These are phyloP conservation scores for Pangasius djambal DNA, from an alignment of 2,797 vertebrate genomes.

Conservation along the genomic window DNA sequence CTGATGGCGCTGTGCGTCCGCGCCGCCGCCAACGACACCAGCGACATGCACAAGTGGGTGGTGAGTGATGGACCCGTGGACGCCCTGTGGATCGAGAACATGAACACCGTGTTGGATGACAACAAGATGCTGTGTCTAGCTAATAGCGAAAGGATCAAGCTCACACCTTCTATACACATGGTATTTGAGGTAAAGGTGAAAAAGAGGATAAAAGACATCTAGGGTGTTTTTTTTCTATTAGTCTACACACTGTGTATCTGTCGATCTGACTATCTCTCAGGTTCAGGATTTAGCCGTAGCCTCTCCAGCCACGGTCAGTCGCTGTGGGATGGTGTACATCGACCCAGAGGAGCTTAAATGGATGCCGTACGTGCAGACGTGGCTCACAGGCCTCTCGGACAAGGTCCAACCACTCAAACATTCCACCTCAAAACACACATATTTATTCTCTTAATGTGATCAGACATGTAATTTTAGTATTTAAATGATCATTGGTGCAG, in stretches of 20 bases:
- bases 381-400: conserved; percentile 74
- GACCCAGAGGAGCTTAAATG: conserved; percentile 88
- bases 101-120: conserved; percentile 90
- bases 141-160: conserved; percentile 89
- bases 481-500: neutral
- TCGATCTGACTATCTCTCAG: conserved; percentile 64
- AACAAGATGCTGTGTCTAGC: conserved; percentile 93
- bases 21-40: conserved; percentile 78
- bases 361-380: conserved; percentile 87
- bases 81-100: conserved; percentile 90
- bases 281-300: conserved; percentile 87
- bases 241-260: neutral
- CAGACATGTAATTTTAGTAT: neutral
- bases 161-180: conserved; percentile 87
- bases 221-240: neutral
- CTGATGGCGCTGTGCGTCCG: conserved; percentile 88
- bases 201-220: neutral
- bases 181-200: conserved; percentile 81
- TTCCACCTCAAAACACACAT: neutral
- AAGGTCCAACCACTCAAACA: conserved; percentile 67
- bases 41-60: conserved; percentile 86
- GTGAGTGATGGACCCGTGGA: conserved; percentile 88
- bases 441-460: neutral
- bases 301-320: conserved; percentile 89
- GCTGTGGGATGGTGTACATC: conserved; percentile 90